phyloP scores from a whole-genome alignment of 2,113 vertebrate genomes.

The Dipodomys ordii region DNA sequence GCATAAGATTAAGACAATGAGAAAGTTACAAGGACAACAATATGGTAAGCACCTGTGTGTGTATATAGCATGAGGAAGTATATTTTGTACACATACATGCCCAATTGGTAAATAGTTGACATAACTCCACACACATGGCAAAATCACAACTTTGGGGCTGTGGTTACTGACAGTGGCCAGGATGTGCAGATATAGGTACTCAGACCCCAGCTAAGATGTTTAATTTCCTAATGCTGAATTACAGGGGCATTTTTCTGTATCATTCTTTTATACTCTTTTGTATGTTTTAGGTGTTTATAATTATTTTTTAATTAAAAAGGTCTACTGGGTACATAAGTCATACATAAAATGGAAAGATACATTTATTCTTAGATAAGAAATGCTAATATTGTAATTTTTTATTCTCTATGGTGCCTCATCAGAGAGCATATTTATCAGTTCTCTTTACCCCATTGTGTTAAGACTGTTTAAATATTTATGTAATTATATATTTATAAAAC shows the following conservation, averaged over 20 bases:
- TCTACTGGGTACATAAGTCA: not conserved
- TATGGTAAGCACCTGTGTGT: not conserved
- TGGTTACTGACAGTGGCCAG: not conserved
- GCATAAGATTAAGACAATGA: not conserved
- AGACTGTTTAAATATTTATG: constrained; percentile 51
- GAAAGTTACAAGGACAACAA: not conserved
- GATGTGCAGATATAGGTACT: not conserved
- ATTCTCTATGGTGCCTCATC: not conserved
- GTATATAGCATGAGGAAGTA: not conserved
- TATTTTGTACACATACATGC: not conserved
- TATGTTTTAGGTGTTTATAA: not conserved
- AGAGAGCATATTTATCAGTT: not conserved
- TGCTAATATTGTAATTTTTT: not conserved
- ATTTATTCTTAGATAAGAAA: not conserved
- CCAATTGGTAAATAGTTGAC: not conserved
- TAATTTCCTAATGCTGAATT: not conserved
- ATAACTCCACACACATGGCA: not conserved
- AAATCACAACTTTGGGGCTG: not conserved
- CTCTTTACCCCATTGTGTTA: not conserved
- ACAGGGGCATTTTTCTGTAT: not conserved
- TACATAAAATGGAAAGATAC: not conserved
- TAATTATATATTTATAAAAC: constrained; percentile 16
- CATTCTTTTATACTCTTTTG: not conserved
- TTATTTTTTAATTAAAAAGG: constrained; percentile 16
- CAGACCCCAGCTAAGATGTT: not conserved